Evolutionary conservation across 2,888 invertebrate species (phyloP).

Genomic region (Idaea straminata): DNA sequence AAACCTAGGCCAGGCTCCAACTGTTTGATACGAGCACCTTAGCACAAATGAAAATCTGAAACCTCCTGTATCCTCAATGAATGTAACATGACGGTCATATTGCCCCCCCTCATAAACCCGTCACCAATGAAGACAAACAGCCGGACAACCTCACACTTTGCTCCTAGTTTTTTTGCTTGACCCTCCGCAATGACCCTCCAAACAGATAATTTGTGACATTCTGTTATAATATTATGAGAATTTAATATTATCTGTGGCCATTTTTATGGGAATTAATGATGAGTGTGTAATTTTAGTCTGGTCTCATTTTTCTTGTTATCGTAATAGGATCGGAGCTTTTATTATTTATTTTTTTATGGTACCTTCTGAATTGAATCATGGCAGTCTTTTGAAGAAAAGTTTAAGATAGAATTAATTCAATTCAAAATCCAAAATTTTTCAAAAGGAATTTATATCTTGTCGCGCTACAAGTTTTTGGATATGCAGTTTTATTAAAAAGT

Average conservation of each 20-base stretch:
- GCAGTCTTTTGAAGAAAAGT: no score
- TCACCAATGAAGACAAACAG: slow-evolving; percentile 72
- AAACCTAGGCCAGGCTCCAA: no score
- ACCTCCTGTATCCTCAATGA: slow-evolving; percentile 48
- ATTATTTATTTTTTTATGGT: neutral
- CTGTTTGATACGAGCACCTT: neutral
- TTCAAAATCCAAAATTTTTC: no score
- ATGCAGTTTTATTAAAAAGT: no score
- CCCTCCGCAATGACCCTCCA: slow-evolving; percentile 43
- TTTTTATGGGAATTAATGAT: slow-evolving; percentile 2
- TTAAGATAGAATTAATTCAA: no score
- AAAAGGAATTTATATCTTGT: no score
- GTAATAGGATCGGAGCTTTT: neutral
- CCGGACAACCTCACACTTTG: slow-evolving; percentile 50
- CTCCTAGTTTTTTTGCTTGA: slow-evolving; percentile 63
- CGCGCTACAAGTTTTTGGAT: no score
- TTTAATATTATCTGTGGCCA: slow-evolving; percentile 1
- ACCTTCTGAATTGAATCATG: no score
- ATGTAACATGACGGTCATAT: slow-evolving; percentile 78
- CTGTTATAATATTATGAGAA: slow-evolving; percentile 22
- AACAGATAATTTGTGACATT: slow-evolving; percentile 34
- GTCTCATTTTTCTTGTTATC: slow-evolving; percentile 1
- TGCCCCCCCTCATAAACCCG: slow-evolving; percentile 72
- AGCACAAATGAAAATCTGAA: neutral
- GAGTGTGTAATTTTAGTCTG: neutral